Conservation (phyloP, 2,113 vertebrate species). For the Spea multiplicata region DNA sequence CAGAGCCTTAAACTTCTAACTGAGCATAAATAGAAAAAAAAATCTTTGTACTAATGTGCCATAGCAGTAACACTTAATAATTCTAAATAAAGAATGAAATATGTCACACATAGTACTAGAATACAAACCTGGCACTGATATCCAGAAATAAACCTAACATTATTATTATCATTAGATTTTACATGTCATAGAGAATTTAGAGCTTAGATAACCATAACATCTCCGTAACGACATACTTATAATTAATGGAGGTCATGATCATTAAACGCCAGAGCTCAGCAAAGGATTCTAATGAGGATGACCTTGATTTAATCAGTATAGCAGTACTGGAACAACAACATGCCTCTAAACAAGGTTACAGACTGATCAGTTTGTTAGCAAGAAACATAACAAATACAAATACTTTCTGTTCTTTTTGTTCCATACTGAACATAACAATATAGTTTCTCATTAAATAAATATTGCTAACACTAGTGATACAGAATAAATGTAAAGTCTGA, state of each 20-base stretch:
- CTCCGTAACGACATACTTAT: slow-evolving; percentile 11
- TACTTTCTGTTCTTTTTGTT: not conserved
- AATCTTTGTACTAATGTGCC: too few species aligned
- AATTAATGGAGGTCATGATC: slow-evolving; percentile 40
- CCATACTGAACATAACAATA: too few species aligned
- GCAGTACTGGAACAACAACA: slow-evolving; percentile 22
- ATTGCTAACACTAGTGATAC: too few species aligned
- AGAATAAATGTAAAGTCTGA: too few species aligned
- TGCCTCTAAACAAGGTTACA: slow-evolving; percentile 30
- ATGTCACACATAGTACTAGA: too few species aligned
- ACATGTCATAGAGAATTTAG: not conserved
- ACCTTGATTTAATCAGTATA: slow-evolving; percentile 41
- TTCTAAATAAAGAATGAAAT: too few species aligned
- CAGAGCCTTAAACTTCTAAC: too few species aligned
- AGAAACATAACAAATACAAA: not conserved
- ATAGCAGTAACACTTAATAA: too few species aligned
- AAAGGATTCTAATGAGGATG: slow-evolving; percentile 35
- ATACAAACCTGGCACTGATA: not conserved
- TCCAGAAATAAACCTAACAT: not conserved
- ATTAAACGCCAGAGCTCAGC: slow-evolving; percentile 38
- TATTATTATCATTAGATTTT: not conserved
- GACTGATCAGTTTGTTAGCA: slow-evolving; percentile 5
- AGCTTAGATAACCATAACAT: slow-evolving; percentile 7
- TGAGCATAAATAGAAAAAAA: too few species aligned
- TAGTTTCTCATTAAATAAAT: too few species aligned